Base-by-base conservation (phyloP, 2,888 invertebrate genomes). In the Caenorhabditis virilis region DNA sequence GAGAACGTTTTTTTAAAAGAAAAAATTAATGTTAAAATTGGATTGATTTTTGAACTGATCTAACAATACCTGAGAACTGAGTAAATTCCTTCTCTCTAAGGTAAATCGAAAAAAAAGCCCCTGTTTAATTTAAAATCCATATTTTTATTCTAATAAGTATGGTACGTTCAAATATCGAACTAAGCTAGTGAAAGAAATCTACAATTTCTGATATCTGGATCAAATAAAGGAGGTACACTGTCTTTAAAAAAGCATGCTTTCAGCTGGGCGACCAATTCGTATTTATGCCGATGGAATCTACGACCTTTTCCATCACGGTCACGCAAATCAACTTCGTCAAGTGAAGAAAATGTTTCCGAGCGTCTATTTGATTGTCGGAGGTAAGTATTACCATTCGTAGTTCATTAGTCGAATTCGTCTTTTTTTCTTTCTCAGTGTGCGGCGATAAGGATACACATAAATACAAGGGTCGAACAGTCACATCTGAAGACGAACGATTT, bases 201-300 rank as follows among this genome's bases (percentile, higher is more conserved):
- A n/a, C n/a, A n/a, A n/a, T n/a, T n/a, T n/a, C n/a, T n/a, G n/a
- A n/a, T n/a, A n/a, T n/a, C n/a, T n/a, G n/a, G n/a, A n/a, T n/a
- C n/a, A n/a, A n/a, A n/a, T n/a, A n/a, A n/a, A n/a, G n/a, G n/a
- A n/a, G n/a, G n/a, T n/a, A n/a, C n/a, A n/a, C n/a, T n/a, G n/a
- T n/a, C n/a, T n/a, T n/a, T n/a, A n/a, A n/a, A n/a, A n/a, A n/a
- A n/a, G n/a, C n/a, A n/a, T n/a, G n/a, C n/a, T n/a, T n/a, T n/a
- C n/a, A n/a, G n/a, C n/a, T n/a, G 38, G 25, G 20, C 88, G 97
- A 54, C 89, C 89, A 75, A 89, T 95, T 61, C 88, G 97, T 74
- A 92, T 98, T 27, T 97, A 97, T 86, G 93, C 97, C 1, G 97
- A 98, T 87, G 97, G 97, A 73, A 95, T 97, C 82, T 98, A 95